phyloP scores from a whole-genome alignment of 2,113 vertebrate species.

The Istiophorus platypterus region DNA sequence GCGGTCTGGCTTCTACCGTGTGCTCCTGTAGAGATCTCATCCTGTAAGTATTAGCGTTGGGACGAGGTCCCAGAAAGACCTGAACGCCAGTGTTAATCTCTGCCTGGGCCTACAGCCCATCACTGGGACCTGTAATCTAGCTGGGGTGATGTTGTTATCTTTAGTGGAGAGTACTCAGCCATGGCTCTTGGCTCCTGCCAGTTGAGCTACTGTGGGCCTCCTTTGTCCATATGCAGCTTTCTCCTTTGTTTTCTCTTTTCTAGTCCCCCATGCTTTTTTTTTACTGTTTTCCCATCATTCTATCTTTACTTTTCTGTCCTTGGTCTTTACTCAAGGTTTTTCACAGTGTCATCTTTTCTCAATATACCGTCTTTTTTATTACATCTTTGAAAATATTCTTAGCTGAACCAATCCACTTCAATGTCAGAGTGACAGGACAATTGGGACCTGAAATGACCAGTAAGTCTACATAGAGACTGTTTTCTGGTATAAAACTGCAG shows the following conservation, averaged over 20 bases:
- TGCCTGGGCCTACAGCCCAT: constrained; percentile 70
- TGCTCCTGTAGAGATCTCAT: constrained; percentile 66
- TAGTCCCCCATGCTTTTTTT: neutral
- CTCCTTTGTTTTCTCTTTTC: constrained; percentile 31
- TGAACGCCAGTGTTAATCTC: constrained; percentile 65
- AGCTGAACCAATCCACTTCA: constrained; percentile 4
- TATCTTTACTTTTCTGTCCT: neutral
- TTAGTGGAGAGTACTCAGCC: constrained; percentile 67
- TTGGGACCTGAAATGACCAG: constrained; percentile 1
- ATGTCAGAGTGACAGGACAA: neutral
- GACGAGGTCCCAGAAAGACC: constrained; percentile 71
- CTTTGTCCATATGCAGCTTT: constrained; percentile 39
- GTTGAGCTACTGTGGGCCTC: constrained; percentile 22
- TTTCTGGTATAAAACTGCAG: constrained; percentile 8
- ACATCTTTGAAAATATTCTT: constrained; percentile 12
- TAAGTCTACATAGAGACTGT: neutral
- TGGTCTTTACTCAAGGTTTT: constrained; percentile 17
- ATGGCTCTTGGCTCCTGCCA: constrained; percentile 44
- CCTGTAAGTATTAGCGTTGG: constrained; percentile 67
- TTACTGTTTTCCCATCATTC: neutral
- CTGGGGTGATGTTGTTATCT: constrained; percentile 65
- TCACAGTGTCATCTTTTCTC: constrained; percentile 8
- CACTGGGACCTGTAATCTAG: constrained; percentile 63
- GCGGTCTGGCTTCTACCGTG: constrained; percentile 53
- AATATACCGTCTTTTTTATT: constrained; percentile 6